Percentiles rank a stretch among this genome's conserved stretches.
These are phyloP conservation scores for Heliocidaris tuberculata DNA, from an alignment of 35 echinoderm and acorn worm species.

Conservation along the genomic window DNA sequence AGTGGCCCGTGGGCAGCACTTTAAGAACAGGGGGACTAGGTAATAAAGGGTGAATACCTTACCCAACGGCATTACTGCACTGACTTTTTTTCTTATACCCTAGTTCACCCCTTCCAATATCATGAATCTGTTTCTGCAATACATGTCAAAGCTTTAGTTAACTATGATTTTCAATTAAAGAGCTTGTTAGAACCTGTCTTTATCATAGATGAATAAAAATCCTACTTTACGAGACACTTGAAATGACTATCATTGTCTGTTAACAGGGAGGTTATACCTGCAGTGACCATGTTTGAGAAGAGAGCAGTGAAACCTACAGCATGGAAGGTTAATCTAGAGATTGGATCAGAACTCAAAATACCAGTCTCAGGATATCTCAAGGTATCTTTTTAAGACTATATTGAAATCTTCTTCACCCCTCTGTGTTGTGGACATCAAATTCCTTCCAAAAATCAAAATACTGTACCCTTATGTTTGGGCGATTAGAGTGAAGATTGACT, in stretches of 20 bases:
- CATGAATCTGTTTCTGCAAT: no score
- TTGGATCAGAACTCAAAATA: constrained; percentile 76
- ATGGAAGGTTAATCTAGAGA: constrained; percentile 94
- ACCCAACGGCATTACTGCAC: no score
- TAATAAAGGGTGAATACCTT: no score
- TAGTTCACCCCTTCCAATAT: no score
- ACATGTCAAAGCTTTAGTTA: no score
- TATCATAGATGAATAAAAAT: not conserved
- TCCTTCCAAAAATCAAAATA: not conserved
- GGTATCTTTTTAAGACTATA: constrained; percentile 49
- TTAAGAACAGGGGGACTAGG: no score
- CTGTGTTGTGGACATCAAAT: not conserved
- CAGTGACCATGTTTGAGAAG: constrained; percentile 88
- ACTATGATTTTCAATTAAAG: no score
- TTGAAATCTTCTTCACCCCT: not conserved
- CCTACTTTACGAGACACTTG: not conserved
- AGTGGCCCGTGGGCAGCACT: no score
- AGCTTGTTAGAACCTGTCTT: no score
- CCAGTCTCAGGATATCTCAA: constrained; percentile 87
- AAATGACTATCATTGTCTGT: not conserved
- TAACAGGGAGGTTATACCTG: constrained; percentile 80
- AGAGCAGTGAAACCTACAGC: constrained; percentile 69
- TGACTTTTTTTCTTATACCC: no score
- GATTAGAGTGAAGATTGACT: no score
- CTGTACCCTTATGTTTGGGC: no score